Evolutionary conservation across 2,113 vertebrate genomes (phyloP).

Genomic region (Oreochromis tanganicae): DNA sequence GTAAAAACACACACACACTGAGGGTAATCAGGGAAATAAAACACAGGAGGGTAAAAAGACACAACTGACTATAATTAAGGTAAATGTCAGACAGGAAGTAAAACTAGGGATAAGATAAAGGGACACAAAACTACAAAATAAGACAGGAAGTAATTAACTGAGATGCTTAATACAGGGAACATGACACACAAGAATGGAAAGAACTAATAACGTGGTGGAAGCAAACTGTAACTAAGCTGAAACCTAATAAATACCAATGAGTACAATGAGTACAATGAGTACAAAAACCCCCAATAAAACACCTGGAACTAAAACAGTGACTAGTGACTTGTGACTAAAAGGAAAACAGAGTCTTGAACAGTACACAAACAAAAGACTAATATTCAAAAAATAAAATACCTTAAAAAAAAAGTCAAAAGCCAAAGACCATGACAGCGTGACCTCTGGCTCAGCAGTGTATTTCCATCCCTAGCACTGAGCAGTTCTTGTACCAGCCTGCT

Average conservation of each 20-base stretch:
- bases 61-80: background rate
- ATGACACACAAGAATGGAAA: background rate
- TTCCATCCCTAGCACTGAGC: background rate
- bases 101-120: background rate
- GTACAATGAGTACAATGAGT: background rate
- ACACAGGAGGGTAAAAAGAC: background rate
- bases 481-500: background rate
- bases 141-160: background rate
- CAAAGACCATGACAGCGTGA: background rate
- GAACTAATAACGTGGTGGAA: background rate
- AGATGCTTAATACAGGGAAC: background rate
- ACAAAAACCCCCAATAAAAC: background rate
- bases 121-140: background rate
- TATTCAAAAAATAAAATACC: background rate
- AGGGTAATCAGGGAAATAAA: background rate
- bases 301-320: background rate
- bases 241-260: background rate
- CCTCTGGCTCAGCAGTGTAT: background rate
- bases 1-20: background rate
- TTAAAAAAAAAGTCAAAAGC: background rate
- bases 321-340: background rate
- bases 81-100: background rate
- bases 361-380: background rate
- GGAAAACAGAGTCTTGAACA: background rate
- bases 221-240: background rate